Evolutionary conservation across 92 coral and sea anemone species (phyloP).

Genomic region (Parazoanthus swiftii): DNA sequence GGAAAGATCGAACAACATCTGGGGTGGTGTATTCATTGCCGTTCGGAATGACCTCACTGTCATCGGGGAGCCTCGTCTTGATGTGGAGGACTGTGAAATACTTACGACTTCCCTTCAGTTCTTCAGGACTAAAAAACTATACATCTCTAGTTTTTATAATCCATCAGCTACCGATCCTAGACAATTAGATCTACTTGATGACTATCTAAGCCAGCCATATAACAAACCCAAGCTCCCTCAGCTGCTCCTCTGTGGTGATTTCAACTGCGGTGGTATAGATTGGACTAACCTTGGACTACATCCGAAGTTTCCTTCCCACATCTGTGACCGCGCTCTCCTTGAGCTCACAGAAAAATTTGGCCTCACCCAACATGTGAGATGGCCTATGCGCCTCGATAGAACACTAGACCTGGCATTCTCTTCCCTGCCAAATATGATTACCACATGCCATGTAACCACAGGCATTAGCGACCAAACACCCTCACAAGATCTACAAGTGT

Average conservation of each 20-base stretch:
- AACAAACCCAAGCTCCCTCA: too few relatives aligned
- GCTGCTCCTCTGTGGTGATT: too few relatives aligned
- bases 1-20: constrained; percentile 23
- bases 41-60: constrained; percentile 24
- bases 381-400: constrained; percentile 51
- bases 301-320: background rate
- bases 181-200: too few relatives aligned
- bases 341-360: background rate
- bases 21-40: constrained; percentile 42
- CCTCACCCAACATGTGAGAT: constrained; percentile 50
- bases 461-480: constrained; percentile 54
- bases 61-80: constrained; percentile 3
- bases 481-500: constrained; percentile 48
- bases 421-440: constrained; percentile 44
- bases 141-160: constrained; percentile 15
- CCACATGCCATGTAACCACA: constrained; percentile 49
- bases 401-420: constrained; percentile 53
- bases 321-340: background rate
- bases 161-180: too few relatives aligned
- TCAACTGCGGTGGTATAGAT: background rate
- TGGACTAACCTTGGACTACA: background rate
- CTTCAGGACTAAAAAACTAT: constrained; percentile 12
- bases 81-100: constrained; percentile 6
- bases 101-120: constrained; percentile 24
- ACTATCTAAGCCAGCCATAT: background rate